Conservation (phyloP, 2,113 vertebrate species). For the Aegithalos caudatus region DNA sequence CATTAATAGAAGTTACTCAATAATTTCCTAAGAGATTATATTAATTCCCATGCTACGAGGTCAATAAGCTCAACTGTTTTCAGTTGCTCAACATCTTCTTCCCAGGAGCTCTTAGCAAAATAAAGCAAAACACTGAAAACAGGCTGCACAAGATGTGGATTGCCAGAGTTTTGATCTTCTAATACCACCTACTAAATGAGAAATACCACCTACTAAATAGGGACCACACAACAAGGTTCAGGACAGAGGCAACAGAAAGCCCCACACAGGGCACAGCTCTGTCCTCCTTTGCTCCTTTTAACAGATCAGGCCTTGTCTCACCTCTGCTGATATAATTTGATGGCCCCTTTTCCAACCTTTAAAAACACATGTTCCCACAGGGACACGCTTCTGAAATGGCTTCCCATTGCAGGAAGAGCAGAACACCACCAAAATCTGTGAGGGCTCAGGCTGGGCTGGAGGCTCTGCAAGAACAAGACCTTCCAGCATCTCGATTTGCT, state of each 20-base stretch:
- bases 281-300: background rate
- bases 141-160: background rate
- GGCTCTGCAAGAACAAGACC: background rate
- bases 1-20: background rate
- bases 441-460: background rate
- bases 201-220: background rate
- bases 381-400: background rate
- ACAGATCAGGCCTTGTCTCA: background rate
- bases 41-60: background rate
- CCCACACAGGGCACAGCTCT: background rate
- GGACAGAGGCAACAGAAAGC: background rate
- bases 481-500: background rate
- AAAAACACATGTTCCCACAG: background rate
- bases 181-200: background rate
- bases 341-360: background rate
- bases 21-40: background rate
- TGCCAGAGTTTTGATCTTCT: background rate
- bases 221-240: slow-evolving; percentile 8
- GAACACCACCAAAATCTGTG: background rate
- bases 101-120: background rate
- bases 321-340: background rate
- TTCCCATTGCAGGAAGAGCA: background rate
- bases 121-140: background rate
- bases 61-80: background rate
- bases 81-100: background rate